Conservation (phyloP, 92 coral and sea anemone species). For the Desmophyllum pertusum region DNA sequence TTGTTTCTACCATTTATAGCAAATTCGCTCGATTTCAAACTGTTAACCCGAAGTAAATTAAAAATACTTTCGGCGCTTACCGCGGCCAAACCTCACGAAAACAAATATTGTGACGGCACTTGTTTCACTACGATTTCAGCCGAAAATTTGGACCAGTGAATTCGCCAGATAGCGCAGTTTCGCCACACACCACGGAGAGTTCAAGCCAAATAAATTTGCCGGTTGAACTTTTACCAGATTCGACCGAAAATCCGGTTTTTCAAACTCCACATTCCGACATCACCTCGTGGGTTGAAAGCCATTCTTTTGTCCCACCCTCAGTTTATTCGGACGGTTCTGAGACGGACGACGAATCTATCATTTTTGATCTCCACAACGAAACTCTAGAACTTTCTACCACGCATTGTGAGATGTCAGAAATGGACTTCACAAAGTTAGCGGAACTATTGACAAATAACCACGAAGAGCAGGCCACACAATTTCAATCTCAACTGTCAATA, state of each 20-base stretch:
- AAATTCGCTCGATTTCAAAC: too few relatives aligned
- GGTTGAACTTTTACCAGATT: background rate
- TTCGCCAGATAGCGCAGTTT: background rate
- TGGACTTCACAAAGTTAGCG: background rate
- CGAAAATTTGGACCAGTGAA: background rate
- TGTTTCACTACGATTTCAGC: background rate
- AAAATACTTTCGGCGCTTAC: background rate
- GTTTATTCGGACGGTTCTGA: background rate
- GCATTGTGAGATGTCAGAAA: background rate
- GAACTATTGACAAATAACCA: background rate
- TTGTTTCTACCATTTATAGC: too few relatives aligned
- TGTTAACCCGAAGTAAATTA: background rate
- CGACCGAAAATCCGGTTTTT: background rate
- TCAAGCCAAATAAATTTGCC: background rate
- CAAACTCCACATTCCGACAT: background rate
- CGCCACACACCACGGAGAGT: background rate
- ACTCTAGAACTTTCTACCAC: background rate
- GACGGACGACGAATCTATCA: background rate
- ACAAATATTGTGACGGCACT: background rate
- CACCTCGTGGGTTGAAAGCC: background rate
- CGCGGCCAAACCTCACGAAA: background rate
- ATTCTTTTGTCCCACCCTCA: background rate
- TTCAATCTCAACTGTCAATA: background rate
- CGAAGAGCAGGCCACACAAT: background rate
- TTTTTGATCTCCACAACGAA: slow-evolving; percentile 1